A percentile compares a stretch with the other conserved stretches of the same genome.
Evolutionary conservation across 2,797 vertebrate species (phyloP).

Genomic region (Spheniscus humboldti): DNA sequence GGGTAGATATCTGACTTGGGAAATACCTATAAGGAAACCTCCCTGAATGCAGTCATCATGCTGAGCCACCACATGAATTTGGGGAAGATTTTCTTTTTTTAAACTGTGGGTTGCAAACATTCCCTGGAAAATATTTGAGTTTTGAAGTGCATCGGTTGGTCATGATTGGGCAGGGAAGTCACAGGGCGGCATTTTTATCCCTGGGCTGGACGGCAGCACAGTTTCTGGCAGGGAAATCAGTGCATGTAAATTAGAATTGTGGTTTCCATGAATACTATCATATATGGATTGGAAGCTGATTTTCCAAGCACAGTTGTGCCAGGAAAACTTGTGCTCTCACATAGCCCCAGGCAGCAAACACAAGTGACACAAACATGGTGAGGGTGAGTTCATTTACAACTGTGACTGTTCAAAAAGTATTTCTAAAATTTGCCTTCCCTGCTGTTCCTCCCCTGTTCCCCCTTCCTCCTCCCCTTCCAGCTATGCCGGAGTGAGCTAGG

Average conservation of each 20-base stretch:
- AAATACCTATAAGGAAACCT: neutral
- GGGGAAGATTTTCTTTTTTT: conserved; percentile 11
- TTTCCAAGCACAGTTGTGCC: conserved; percentile 41
- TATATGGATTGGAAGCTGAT: conserved; percentile 60
- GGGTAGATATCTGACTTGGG: neutral
- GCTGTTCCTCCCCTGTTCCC: conserved; percentile 1
- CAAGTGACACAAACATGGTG: conserved; percentile 43
- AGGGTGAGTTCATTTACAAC: conserved; percentile 53
- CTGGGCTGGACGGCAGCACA: neutral
- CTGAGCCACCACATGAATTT: neutral
- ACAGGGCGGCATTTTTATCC: conserved; percentile 12
- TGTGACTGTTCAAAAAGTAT: conserved; percentile 37
- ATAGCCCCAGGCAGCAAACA: conserved; percentile 19
- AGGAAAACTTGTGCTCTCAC: conserved; percentile 51
- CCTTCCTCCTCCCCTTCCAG: conserved; percentile 8
- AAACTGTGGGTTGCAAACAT: neutral
- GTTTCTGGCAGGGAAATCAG: conserved; percentile 37
- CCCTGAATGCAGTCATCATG: neutral
- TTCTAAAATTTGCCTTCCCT: conserved; percentile 44
- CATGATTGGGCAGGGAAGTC: conserved; percentile 22
- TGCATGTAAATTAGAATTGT: conserved; percentile 48
- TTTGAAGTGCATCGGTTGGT: neutral
- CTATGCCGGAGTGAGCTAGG: neutral
- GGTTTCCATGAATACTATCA: conserved; percentile 59
- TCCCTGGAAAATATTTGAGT: conserved; percentile 42